phyloP scores from a whole-genome alignment of 1,140 invertebrate genomes.

The Pollicipes pollicipes region DNA sequence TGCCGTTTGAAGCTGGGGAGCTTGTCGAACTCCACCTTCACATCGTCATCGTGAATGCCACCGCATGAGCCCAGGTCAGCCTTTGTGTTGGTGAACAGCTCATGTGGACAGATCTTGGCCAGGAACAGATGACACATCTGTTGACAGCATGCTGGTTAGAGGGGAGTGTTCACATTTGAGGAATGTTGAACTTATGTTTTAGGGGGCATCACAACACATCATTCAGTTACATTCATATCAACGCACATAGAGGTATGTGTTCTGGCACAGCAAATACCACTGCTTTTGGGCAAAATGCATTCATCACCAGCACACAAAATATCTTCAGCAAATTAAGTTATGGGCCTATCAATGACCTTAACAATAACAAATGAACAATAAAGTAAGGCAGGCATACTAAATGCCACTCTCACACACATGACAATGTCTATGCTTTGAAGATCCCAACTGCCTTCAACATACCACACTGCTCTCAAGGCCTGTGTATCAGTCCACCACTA shows the following conservation, averaged over 20 bases:
- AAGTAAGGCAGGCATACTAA: constrained; percentile 6
- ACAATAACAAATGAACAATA: constrained; percentile 6
- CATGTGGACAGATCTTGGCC: constrained; percentile 92
- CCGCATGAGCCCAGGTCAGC: constrained; percentile 78
- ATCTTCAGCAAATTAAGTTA: too few species aligned
- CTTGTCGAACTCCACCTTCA: constrained; percentile 33
- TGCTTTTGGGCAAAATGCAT: too few species aligned
- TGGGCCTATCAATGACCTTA: too few species aligned
- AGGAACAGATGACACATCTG: constrained; percentile 92
- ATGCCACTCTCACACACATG: constrained; percentile 5
- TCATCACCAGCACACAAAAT: too few species aligned
- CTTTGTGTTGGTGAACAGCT: constrained; percentile 91
- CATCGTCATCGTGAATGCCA: constrained; percentile 79
- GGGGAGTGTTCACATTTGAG: background rate
- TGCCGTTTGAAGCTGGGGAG: constrained; percentile 51
- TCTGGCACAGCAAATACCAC: background rate
- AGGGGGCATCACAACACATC: background rate
- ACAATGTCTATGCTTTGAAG: too few species aligned
- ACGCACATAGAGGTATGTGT: background rate
- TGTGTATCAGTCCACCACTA: too few species aligned
- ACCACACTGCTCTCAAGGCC: background rate
- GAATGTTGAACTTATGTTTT: background rate
- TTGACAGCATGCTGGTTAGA: constrained; percentile 26
- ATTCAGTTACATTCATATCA: background rate
- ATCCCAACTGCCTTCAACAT: too few species aligned